These are phyloP conservation scores for Platysternon megacephalum DNA, from an alignment of 2,113 vertebrate genomes.

Conservation along the genomic window DNA sequence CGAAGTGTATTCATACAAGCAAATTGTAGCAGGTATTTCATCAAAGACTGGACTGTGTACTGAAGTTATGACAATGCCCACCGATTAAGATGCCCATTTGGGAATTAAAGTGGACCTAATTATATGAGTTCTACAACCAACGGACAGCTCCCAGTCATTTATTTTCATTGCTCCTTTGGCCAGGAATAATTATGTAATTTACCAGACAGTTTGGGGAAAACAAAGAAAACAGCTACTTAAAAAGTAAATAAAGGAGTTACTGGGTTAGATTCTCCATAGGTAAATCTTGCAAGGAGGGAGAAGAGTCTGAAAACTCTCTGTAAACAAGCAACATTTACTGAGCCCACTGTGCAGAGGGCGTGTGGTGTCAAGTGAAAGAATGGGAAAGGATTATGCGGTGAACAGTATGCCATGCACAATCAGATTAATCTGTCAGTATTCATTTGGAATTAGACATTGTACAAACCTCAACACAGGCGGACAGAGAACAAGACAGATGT, in stretches of 20 bases:
- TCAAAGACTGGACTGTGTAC: background rate
- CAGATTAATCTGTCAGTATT: background rate
- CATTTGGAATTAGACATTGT: accelerated
- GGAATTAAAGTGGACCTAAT: background rate
- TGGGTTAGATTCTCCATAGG: background rate
- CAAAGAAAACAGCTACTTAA: background rate
- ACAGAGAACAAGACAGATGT: accelerated
- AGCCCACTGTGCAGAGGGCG: background rate
- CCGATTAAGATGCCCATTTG: background rate
- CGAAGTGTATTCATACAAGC: background rate
- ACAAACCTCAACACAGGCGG: accelerated
- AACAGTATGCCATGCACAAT: background rate
- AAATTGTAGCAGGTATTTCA: accelerated
- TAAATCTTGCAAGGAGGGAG: background rate
- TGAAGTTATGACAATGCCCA: background rate
- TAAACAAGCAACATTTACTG: accelerated
- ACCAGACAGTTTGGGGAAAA: background rate
- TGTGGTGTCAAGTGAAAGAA: background rate
- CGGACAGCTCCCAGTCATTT: background rate
- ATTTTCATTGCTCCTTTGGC: background rate
- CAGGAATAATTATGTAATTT: background rate
- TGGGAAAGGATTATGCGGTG: background rate
- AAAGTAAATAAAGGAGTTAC: accelerated
- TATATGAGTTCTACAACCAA: background rate
- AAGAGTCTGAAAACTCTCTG: background rate